Evolutionary conservation across 2,797 vertebrate species (phyloP), one percentile per base, ranked within the genome.

Genomic region (Gadopsis marmoratus): DNA sequence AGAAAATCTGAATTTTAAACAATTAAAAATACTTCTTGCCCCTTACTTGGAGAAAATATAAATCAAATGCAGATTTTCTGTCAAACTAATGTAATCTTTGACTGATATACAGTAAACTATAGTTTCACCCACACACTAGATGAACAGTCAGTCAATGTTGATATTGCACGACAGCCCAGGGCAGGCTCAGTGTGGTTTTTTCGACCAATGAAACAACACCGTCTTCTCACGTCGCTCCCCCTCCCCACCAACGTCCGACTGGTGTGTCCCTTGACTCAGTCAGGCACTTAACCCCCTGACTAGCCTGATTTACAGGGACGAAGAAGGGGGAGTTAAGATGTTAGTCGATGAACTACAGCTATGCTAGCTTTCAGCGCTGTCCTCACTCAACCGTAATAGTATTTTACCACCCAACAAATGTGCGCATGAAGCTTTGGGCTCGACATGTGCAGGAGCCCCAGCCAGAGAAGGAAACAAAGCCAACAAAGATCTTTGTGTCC

Each of bases 241-340:
- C 35, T 19, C 41, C 35, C 62, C 86, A 54, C 23, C 86, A 83
- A 60, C 64, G 77, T 87, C 78, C 89, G 86, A 90, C 83, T 76
- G 68, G 66, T 80, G 86, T 58, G 83, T 88, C 88, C 86, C 80
- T 79, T 69, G 78, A 78, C 90, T 78, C 86, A 63, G 76, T 91
- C 85, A 79, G 82, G 81, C 85, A 87, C 91, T 88, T 88, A 87
- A 91, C 87, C 86, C 83, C 77, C 88, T 75, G 88, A 86, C 90
- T 76, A 41, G 58, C 71, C 87, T 92, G 92, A 93, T 92, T 94
- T 89, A 92, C 87, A 82, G 82, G 88, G 86, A 91, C 83, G 86
- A 90, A 90, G 86, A 81, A 76, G 75, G 83, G 37, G 81, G 84
- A 91, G 88, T 89, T 89, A 85, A 90, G 88, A 90, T 84, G 84